Evolutionary conservation across 2,797 vertebrate species (phyloP).

Genomic region (Oreochromis mossambicus): DNA sequence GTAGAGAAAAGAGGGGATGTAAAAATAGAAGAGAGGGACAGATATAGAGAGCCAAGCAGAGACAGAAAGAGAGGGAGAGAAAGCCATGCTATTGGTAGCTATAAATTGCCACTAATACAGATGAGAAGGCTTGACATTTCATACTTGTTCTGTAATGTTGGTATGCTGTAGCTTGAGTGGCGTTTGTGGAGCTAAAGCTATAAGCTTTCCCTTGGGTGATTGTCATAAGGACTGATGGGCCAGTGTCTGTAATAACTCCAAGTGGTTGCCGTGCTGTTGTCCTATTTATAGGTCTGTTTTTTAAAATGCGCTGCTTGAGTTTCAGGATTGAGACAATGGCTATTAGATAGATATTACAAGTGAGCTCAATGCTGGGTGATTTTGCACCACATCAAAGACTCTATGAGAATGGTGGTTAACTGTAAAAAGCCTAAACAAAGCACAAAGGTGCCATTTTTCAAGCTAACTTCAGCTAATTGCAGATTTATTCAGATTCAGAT

Average conservation of each 20-base stretch:
- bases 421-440: constrained; percentile 2
- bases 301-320: constrained; percentile 62
- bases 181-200: constrained; percentile 65
- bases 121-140: constrained; percentile 74
- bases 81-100: constrained; percentile 71
- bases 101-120: constrained; percentile 76
- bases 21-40: constrained; percentile 73
- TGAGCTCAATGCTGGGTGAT: constrained; percentile 10
- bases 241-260: constrained; percentile 68
- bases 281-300: constrained; percentile 74
- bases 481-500: background rate
- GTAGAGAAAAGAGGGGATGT: constrained; percentile 67
- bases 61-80: constrained; percentile 43
- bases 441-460: constrained; percentile 1
- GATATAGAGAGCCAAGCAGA: constrained; percentile 58
- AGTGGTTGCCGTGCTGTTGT: constrained; percentile 68
- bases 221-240: constrained; percentile 68
- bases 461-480: background rate
- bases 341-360: constrained; percentile 60
- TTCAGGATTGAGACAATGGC: constrained; percentile 64
- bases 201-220: constrained; percentile 66
- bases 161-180: constrained; percentile 62
- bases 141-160: constrained; percentile 73
- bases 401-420: background rate
- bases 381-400: background rate